Evolutionary conservation across 2,888 invertebrate genomes (phyloP), one percentile per base, ranked within the genome.

Genomic region (Acrocera orbiculus): DNA sequence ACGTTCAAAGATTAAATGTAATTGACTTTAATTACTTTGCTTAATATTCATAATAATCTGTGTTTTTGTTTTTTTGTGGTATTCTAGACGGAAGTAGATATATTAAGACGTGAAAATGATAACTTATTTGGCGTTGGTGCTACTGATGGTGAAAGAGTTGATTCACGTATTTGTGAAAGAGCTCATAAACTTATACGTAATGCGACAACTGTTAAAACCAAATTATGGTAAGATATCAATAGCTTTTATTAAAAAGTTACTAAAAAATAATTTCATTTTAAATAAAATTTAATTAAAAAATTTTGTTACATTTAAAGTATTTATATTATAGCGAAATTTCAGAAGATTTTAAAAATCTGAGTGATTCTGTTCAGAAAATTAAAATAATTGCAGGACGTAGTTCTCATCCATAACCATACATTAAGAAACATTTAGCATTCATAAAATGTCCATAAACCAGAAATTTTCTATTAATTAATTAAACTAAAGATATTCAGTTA

Each of bases 1-100:
- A 83, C 62, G 68, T 80, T 26, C 72, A 73, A 52, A 64, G 65
- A 47, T 61, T 82, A 46, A 74, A 68, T 64, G 81, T 75, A 54
- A 22, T 15, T 16, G 6, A 9, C 4, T 7, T 16, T 24, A 11
- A 17, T 17, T n/a, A 4, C 6, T 22, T 10, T 13, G 8, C 8
- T 8, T 23, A 16, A 19, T 16, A 20, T 27, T 22, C 5, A 19
- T 15, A 10, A 1, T 14, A 22, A 14, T 3, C 28, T 22, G 22
- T 14, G 10, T 22, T 32, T 26, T 17, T 28, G 14, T 11, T 16
- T 11, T 26, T 32, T 16, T 30, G 16, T 27, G 31, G 34, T 35
- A 43, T 51, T 53, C 38, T 30, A 70, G 69, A 53, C 53, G 36
- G 66, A 70, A 51, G 48, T 67, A 16, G 58, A 60, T 37, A 45